A percentile compares a stretch with the other conserved stretches of the same genome.
Evolutionary conservation across 92 coral and sea anemone genomes (phyloP).

Genomic region (Epizoanthus fatuus): DNA sequence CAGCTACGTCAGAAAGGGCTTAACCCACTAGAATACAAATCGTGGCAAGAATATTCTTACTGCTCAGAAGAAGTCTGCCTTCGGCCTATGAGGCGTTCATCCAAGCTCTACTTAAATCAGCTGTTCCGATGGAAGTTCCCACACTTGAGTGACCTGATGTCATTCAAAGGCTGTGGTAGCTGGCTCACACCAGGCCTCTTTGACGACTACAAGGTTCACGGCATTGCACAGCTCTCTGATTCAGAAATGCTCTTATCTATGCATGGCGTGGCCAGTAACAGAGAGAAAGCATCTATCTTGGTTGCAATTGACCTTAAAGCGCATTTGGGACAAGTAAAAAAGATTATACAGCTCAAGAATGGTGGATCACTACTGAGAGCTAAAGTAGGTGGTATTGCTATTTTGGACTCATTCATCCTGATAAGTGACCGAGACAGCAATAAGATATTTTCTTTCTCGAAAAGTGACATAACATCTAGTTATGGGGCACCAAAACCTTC

Average conservation of each 20-base stretch:
- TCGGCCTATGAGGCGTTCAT: slow-evolving; percentile 73
- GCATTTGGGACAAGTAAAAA: slow-evolving; percentile 20
- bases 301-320: slow-evolving; percentile 61
- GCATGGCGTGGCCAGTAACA: slow-evolving; percentile 81
- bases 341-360: slow-evolving; percentile 74
- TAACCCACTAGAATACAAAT: slow-evolving; percentile 62
- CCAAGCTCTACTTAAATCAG: slow-evolving; percentile 56
- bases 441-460: slow-evolving; percentile 55
- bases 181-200: slow-evolving; percentile 87
- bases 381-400: slow-evolving; percentile 75
- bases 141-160: slow-evolving; percentile 84
- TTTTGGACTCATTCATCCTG: slow-evolving; percentile 71
- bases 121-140: slow-evolving; percentile 86
- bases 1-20: slow-evolving; percentile 80
- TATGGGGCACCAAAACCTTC: slow-evolving; percentile 57
- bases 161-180: slow-evolving; percentile 68
- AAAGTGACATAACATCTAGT: slow-evolving; percentile 53
- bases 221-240: slow-evolving; percentile 71
- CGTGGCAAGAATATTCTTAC: slow-evolving; percentile 72
- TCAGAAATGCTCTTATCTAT: slow-evolving; percentile 75
- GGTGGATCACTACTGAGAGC: slow-evolving; percentile 55
- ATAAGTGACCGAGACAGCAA: slow-evolving; percentile 55
- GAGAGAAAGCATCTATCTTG: slow-evolving; percentile 71
- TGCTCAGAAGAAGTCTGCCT: slow-evolving; percentile 85
- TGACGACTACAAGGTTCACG: slow-evolving; percentile 82